Base-by-base conservation (phyloP, 2,888 invertebrate species). In the Griposia aprilina region DNA sequence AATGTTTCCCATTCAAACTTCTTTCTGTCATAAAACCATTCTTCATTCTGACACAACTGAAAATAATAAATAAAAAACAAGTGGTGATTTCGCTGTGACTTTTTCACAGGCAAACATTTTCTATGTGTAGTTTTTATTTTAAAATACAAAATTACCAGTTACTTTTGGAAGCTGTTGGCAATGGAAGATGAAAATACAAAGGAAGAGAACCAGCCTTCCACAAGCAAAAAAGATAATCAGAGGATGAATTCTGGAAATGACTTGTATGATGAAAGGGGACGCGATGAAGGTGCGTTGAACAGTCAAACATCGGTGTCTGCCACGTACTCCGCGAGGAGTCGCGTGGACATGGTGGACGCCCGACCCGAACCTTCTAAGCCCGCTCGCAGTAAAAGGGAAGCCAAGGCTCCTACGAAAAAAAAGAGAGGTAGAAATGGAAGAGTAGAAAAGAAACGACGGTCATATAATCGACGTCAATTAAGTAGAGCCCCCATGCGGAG, bases 121-220 rank as follows among this genome's bases (percentile, higher is more conserved):
- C 50, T 76, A 74, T 77, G 76, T 83, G 55, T 75, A 63, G 72
- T 84, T 85, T 84, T 81, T 76, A 80, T 66, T 81, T 60, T 73
- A 80, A 70, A 77, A 60, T 82, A 87, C 91, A 93, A 95, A 94
- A 93, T 94, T 93, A 89, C 91, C 75, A 90, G 90, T 93, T 91
- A 90, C 76, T 83, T 91, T 70, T 87, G 90, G 88, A 93, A 91
- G 72, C 91, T 87, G 88, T 79, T 90, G 76, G 88, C 81, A 71
- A 94, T 95, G 94, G 93, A 92, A 66, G 92, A 93, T 66, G 91
- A 93, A 30, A 87, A 90, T 48, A 83, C 78, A 71, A 92, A 92
- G 52, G 91, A 90, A 41, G 86, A 86, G 41, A 72, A 80, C 60
- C 62, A 90, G 17, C 88, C 94, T 41, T 90, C 92, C 41, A 90